phyloP scores from a whole-genome alignment of 2,113 vertebrate genomes.

The Noturus placidus region DNA sequence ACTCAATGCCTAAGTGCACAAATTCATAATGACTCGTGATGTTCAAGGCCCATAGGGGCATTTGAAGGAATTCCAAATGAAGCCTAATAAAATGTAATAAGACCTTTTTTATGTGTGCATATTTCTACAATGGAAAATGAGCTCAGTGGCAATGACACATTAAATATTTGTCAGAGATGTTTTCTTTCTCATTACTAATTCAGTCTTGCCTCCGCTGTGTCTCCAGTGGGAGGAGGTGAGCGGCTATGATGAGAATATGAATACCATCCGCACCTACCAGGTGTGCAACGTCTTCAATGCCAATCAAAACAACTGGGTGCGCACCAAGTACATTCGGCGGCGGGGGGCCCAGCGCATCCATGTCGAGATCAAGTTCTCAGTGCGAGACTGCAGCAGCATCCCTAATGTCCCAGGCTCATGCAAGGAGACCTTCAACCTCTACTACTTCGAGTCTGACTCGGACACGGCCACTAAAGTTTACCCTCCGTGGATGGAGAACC shows the following conservation, averaged over 20 bases:
- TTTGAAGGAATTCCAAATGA: conserved; percentile 42
- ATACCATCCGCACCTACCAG: conserved; percentile 96
- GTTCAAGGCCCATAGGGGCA: conserved; percentile 33
- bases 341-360: conserved; percentile 90
- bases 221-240: conserved; percentile 96
- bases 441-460: conserved; percentile 87
- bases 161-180: conserved; percentile 4
- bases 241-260: conserved; percentile 96
- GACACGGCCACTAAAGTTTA: conserved; percentile 83
- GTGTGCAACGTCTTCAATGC: conserved; percentile 94
- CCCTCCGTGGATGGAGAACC: conserved; percentile 95
- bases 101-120: neutral
- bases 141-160: neutral
- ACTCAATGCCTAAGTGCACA: conserved; percentile 37
- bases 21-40: conserved; percentile 39
- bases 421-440: conserved; percentile 97
- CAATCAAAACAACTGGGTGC: conserved; percentile 96
- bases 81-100: conserved; percentile 22
- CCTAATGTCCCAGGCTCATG: conserved; percentile 94
- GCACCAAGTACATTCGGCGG: conserved; percentile 88
- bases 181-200: conserved; percentile 32
- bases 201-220: conserved; percentile 20
- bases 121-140: conserved; percentile 13
- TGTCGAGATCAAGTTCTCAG: conserved; percentile 96
- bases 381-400: conserved; percentile 95